Conservation (phyloP, 2,113 vertebrate species). For the Pangasianodon gigas region DNA sequence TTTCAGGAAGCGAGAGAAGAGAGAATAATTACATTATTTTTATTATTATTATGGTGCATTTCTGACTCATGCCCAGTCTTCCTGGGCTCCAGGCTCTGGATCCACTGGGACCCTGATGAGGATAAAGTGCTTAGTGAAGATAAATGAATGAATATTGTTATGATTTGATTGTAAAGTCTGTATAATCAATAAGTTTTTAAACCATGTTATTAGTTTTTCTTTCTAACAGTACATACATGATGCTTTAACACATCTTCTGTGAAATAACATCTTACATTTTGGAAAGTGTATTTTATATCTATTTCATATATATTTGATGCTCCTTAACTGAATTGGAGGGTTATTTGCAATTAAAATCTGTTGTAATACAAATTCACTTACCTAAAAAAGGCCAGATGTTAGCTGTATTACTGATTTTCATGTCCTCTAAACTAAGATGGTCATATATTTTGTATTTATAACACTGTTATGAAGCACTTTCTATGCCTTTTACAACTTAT, state of each 20-base stretch:
- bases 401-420: neutral
- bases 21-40: neutral
- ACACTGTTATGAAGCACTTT: neutral
- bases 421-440: neutral
- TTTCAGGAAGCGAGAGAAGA: neutral
- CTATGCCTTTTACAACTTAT: neutral
- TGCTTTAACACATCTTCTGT: neutral
- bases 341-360: neutral
- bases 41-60: neutral
- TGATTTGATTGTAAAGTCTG: neutral
- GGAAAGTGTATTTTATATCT: neutral
- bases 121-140: neutral
- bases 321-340: neutral
- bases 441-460: neutral
- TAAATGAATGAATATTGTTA: neutral
- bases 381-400: neutral
- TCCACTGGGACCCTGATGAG: neutral
- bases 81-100: neutral
- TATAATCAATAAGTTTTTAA: neutral
- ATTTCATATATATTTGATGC: neutral
- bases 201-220: neutral
- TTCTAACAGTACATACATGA: neutral
- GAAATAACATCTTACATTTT: neutral
- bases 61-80: neutral
- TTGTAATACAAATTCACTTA: neutral